Evolutionary conservation across 2,113 vertebrate genomes (phyloP).

Genomic region (Nesogale talazaci): DNA sequence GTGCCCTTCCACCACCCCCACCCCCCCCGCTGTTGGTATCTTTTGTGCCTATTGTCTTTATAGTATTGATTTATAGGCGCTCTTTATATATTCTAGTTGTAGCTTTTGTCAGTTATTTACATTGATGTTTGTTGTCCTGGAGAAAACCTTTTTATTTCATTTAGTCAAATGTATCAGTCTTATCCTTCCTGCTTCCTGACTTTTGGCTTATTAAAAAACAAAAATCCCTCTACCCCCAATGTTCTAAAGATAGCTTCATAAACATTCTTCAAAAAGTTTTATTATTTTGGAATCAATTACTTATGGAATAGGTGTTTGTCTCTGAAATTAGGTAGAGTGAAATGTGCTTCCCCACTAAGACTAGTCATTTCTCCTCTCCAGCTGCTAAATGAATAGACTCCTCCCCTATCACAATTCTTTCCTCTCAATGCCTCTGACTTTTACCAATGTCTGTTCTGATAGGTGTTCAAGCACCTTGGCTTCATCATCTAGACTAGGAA

Average conservation of each 20-base stretch:
- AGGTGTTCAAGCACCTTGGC: not conserved
- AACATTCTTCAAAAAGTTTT: slow-evolving; percentile 28
- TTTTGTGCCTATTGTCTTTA: not conserved
- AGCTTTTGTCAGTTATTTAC: slow-evolving; percentile 34
- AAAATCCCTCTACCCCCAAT: not conserved
- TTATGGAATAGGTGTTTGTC: not conserved
- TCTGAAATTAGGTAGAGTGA: not conserved
- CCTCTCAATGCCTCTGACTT: too few species aligned
- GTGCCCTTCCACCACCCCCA: too few species aligned
- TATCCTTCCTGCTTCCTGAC: not conserved
- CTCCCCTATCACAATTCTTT: not conserved
- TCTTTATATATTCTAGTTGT: slow-evolving; percentile 4
- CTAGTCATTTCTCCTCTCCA: not conserved
- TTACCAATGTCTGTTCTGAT: not conserved
- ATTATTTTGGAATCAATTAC: slow-evolving; percentile 42
- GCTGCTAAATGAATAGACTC: not conserved
- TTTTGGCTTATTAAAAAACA: not conserved
- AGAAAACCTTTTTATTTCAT: slow-evolving; percentile 30
- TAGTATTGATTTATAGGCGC: slow-evolving; percentile 42
- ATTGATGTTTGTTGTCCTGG: not conserved
- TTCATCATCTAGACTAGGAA: not conserved
- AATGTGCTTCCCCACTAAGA: not conserved
- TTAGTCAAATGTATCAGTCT: not conserved
- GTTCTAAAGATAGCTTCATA: not conserved
- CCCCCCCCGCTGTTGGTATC: not conserved